Percentiles rank a stretch among this genome's conserved stretches.
These are phyloP conservation scores for Polyommatus iphigenia DNA, from an alignment of 2,888 invertebrate genomes.

Conservation along the genomic window DNA sequence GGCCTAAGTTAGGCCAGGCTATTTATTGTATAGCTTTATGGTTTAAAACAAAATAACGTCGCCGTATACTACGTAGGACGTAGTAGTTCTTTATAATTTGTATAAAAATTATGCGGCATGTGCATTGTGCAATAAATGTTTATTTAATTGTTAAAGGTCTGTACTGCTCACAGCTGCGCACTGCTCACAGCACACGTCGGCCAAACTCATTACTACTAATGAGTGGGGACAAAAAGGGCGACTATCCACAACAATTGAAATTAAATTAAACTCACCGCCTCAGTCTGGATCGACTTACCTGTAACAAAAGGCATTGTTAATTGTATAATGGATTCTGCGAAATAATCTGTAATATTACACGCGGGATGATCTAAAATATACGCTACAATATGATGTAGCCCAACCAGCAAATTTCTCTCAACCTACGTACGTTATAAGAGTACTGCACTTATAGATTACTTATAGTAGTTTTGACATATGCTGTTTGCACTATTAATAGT, in stretches of 20 bases:
- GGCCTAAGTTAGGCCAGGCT: not conserved
- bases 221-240: conserved; percentile 1
- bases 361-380: not conserved
- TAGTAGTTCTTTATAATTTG: not conserved
- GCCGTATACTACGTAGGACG: not conserved
- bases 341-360: not conserved
- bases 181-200: not conserved
- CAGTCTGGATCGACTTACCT: not conserved
- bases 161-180: not conserved
- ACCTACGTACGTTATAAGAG: too few relatives aligned
- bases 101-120: not conserved
- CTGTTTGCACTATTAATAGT: too few relatives aligned
- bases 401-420: too few relatives aligned
- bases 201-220: conserved; percentile 1
- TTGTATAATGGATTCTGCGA: not conserved
- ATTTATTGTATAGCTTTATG: not conserved
- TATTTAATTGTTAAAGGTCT: not conserved
- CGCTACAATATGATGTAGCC: not conserved
- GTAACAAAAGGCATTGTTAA: conserved; percentile 17
- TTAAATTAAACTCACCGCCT: not conserved
- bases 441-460: too few relatives aligned
- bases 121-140: not conserved
- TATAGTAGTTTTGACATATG: too few relatives aligned
- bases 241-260: conserved; percentile 12
- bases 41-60: not conserved